Conservation (phyloP, 2,797 vertebrate species). For the Microcaecilia unicolor region DNA sequence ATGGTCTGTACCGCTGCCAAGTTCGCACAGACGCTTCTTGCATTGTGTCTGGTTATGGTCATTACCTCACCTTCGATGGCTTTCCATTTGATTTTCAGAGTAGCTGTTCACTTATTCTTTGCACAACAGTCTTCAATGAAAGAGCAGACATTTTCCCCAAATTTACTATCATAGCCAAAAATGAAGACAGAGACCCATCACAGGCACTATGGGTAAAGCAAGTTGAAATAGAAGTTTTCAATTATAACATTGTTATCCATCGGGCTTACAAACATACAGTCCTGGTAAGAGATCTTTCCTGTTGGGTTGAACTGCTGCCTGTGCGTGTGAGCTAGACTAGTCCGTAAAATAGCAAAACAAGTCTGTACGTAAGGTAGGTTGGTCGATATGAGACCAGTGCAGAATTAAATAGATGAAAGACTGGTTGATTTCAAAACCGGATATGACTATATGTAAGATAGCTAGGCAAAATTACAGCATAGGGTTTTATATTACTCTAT, state of each 20-base stretch:
- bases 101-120: slow-evolving; percentile 79
- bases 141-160: slow-evolving; percentile 50
- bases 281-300: slow-evolving; percentile 62
- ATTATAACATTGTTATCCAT: slow-evolving; percentile 80
- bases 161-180: slow-evolving; percentile 73
- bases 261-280: slow-evolving; percentile 90
- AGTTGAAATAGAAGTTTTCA: slow-evolving; percentile 79
- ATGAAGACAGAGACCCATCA: slow-evolving; percentile 87
- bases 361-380: too few species aligned
- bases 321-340: too few species aligned
- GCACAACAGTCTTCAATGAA: slow-evolving; percentile 53
- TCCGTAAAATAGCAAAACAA: too few species aligned
- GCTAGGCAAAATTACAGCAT: too few species aligned
- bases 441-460: too few species aligned
- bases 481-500: too few species aligned
- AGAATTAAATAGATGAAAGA: too few species aligned
- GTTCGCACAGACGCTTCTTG: slow-evolving; percentile 81
- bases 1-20: slow-evolving; percentile 76
- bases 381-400: too few species aligned
- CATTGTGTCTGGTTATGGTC: slow-evolving; percentile 80
- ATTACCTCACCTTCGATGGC: slow-evolving; percentile 84
- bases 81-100: slow-evolving; percentile 91
- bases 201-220: slow-evolving; percentile 91
- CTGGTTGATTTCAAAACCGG: too few species aligned
- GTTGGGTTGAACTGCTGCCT: too few species aligned